phyloP scores from a whole-genome alignment of 2,888 invertebrate species.

The Ornithoptera priamus region DNA sequence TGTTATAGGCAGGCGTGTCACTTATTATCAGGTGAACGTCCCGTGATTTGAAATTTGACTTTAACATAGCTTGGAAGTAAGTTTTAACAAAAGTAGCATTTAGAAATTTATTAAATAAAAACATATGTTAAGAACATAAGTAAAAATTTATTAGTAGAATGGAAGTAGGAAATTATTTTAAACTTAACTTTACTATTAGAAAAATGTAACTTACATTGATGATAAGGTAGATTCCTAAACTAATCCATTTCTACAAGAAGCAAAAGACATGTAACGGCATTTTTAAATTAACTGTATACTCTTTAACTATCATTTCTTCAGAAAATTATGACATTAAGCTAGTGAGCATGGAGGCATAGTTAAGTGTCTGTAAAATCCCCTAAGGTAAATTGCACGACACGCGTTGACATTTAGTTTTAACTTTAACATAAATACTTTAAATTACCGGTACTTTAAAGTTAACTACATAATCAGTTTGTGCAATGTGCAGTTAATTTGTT shows the following conservation, averaged over 20 bases:
- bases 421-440: not conserved
- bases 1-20: no score
- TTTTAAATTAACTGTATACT: slow-evolving; percentile 4
- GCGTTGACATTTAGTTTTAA: slow-evolving; percentile 24
- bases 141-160: not conserved
- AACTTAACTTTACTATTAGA: not conserved
- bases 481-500: not conserved
- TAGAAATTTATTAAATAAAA: no score
- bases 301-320: not conserved
- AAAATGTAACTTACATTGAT: slow-evolving; percentile 5
- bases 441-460: not conserved
- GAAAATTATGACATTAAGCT: slow-evolving; percentile 26
- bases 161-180: not conserved
- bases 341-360: slow-evolving; percentile 2
- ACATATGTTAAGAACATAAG: no score
- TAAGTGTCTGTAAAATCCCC: slow-evolving; percentile 1
- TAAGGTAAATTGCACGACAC: slow-evolving; percentile 15
- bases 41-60: no score
- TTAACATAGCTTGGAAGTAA: no score
- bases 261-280: slow-evolving; percentile 9
- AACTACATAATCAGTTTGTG: not conserved
- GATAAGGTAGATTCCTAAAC: slow-evolving; percentile 6
- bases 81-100: no score
- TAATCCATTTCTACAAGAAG: slow-evolving; percentile 11
- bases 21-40: no score